A percentile compares a stretch with the other conserved stretches of the same genome.
phyloP scores from a whole-genome alignment of 2,113 vertebrate species.

The Falco punctatus region DNA sequence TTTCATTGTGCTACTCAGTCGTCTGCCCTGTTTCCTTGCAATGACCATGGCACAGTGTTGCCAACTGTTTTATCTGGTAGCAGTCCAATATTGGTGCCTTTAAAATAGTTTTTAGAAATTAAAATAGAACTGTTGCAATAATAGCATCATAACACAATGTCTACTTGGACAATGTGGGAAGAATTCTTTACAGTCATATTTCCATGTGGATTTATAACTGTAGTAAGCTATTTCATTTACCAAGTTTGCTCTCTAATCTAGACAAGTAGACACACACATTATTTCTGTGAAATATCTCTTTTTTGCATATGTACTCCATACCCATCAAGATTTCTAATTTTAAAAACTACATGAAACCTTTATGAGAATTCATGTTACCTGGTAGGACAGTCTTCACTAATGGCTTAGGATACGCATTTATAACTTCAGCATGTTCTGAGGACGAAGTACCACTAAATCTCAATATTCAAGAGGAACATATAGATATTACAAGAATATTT shows the following conservation, averaged over 20 bases:
- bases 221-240: neutral
- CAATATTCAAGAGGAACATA: neutral
- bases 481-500: neutral
- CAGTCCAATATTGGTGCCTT: neutral
- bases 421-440: neutral
- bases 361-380: neutral
- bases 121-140: neutral
- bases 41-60: neutral
- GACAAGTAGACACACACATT: neutral
- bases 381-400: neutral
- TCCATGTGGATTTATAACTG: neutral
- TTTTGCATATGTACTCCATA: neutral
- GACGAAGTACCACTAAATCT: neutral
- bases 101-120: neutral
- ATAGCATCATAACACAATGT: neutral
- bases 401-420: neutral
- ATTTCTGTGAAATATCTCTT: neutral
- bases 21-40: neutral
- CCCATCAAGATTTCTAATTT: neutral
- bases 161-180: neutral
- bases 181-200: neutral
- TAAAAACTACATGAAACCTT: neutral
- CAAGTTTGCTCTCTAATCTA: neutral
- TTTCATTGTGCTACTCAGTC: neutral
- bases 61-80: neutral